Evolutionary conservation across 2,888 invertebrate genomes (phyloP).

Genomic region (Phalangium opilio): DNA sequence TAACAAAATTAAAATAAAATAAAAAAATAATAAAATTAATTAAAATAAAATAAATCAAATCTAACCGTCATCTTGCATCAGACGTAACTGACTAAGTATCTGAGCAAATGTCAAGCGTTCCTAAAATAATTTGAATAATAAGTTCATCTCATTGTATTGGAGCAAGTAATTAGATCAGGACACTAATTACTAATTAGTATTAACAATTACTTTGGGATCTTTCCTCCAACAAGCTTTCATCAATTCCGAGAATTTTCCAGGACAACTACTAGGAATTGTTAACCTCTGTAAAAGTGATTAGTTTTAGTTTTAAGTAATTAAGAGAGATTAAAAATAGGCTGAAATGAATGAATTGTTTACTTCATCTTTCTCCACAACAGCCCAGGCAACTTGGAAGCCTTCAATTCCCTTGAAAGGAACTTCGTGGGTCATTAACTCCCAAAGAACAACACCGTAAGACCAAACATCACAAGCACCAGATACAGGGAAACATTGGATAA

Average conservation of each 20-base stretch:
- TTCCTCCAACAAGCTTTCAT: constrained; percentile 31
- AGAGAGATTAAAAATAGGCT: not conserved
- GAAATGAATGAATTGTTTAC: constrained; percentile 19
- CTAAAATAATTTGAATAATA: constrained; percentile 2
- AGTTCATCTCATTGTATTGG: not conserved
- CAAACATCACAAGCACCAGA: constrained; percentile 33
- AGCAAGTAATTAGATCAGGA: not conserved
- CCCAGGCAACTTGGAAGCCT: constrained; percentile 33
- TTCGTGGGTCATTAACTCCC: constrained; percentile 34
- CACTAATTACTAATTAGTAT: no score
- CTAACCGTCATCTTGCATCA: constrained; percentile 16
- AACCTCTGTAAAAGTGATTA: constrained; percentile 22
- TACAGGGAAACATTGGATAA: constrained; percentile 32
- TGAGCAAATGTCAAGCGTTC: constrained; percentile 16
- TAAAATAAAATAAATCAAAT: not conserved
- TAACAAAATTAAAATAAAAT: not conserved
- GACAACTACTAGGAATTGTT: constrained; percentile 31
- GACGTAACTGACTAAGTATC: constrained; percentile 14
- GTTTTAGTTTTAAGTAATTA: not conserved
- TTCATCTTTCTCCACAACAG: constrained; percentile 33
- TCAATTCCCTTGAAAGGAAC: constrained; percentile 32
- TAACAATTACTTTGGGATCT: constrained; percentile 25
- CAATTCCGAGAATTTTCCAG: constrained; percentile 27
- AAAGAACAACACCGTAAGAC: constrained; percentile 34
- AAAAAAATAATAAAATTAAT: no score